Evolutionary conservation across 2,797 vertebrate genomes (phyloP), one percentile per base, ranked within the genome.

Genomic region (Brachymystax lenok): DNA sequence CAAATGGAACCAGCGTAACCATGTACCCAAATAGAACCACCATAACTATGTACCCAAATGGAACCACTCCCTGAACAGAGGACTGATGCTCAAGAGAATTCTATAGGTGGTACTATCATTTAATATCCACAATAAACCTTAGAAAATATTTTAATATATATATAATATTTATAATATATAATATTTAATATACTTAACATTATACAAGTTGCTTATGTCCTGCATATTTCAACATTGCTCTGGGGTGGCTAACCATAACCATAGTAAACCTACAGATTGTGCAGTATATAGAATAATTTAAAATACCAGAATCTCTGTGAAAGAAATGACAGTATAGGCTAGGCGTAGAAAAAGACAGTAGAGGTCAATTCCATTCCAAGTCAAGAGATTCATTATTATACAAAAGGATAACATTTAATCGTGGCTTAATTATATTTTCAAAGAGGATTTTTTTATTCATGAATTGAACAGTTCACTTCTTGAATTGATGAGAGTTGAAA

Each of bases 111-210:
- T 73, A 63, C 76, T 51, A 68, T 67, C 68, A 73, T 77, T 77
- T 54, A 77, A 77, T 77, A 72, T 73, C 71, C 21, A 77, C 50
- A 73, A 54, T 67, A 73, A 73, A 56, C 28, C 13, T 73, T 24
- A 73, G 61, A 66, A 77, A 72, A 73, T 30, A 77, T 68, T 74
- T 14, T 28, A 46, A 46, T 46, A 46, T 13, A n/a, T n/a, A n/a
- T 74, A n/a, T 28, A 46, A 46, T 46, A 46, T 13, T 46, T 13
- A 61, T n/a, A n/a, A n/a, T n/a, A n/a, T 74, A n/a, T 28, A 46
- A 46, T 46, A 46, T 13, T 46, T 13, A 61, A 69, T 40, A 74
- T 74, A 30, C 54, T 73, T 35, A 56, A 72, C 28, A 72, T 30
- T 66, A 66, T 35, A 77, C 61, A 73, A 67, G 46, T 68, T 67